These are phyloP conservation scores for Volucella inflata DNA, from an alignment of 2,888 invertebrate species.

Conservation along the genomic window DNA sequence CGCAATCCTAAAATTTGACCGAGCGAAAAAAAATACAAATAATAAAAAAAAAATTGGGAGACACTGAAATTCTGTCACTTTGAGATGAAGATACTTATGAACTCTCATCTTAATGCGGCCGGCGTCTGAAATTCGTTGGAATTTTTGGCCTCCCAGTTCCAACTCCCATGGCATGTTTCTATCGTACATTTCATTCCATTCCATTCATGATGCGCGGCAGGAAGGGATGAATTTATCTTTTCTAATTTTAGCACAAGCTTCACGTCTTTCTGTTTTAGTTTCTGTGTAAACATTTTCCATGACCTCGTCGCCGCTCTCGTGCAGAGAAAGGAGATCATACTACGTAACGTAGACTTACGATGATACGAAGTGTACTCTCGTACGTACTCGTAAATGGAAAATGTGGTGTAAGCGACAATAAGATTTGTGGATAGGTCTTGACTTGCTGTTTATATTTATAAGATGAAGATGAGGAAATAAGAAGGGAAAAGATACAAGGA, in stretches of 20 bases:
- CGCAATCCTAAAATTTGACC: slow-evolving; percentile 24
- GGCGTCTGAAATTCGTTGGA: slow-evolving; percentile 51
- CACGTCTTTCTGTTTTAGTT: neutral
- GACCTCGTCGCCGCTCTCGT: slow-evolving; percentile 33
- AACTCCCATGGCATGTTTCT: too few species aligned
- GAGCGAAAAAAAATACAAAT: neutral
- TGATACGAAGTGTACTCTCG: too few species aligned
- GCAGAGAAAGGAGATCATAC: slow-evolving; percentile 25
- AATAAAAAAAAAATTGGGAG: slow-evolving; percentile 21
- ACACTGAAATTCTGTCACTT: slow-evolving; percentile 47
- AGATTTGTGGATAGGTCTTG: slow-evolving; percentile 47
- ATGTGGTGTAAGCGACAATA: slow-evolving; percentile 45
- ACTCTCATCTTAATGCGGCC: slow-evolving; percentile 23
- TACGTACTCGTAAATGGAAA: neutral
- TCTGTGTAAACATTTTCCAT: slow-evolving; percentile 58
- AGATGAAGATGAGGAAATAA: neutral
- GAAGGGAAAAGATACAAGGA: too few species aligned
- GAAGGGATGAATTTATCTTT: slow-evolving; percentile 43
- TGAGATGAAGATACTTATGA: slow-evolving; percentile 37
- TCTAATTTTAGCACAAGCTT: slow-evolving; percentile 50
- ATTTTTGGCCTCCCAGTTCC: slow-evolving; percentile 12
- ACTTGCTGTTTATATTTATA: slow-evolving; percentile 28
- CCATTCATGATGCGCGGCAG: neutral
- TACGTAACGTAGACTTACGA: too few species aligned
- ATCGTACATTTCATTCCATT: too few species aligned